Base-by-base conservation (phyloP, 2,797 vertebrate species). In the Tachyglossus aculeatus region DNA sequence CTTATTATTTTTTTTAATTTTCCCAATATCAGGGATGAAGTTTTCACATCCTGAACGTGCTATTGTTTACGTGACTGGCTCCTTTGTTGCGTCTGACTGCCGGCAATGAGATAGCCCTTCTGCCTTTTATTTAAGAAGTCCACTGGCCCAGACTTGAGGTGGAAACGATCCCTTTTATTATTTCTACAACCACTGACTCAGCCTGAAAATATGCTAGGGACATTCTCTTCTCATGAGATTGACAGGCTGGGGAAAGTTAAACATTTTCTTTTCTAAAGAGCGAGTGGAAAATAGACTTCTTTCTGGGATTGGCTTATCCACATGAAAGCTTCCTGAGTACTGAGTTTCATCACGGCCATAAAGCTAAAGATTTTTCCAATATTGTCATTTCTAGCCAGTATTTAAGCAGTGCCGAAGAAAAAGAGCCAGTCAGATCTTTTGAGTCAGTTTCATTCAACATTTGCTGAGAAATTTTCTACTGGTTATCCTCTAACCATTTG, bases 241-340 rank as follows among this genome's bases (percentile, higher is more conserved):
- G 76, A 77, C 76, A 78, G 65, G 71, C 21, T 61, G 7, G 34
- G 52, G 62, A 83, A 85, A 85, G 37, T 56, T 76, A 83, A 87
- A 87, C 74, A 81, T 85, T 85, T 85, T 81, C 82, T 85, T 87
- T 83, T 80, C 76, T 83, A 58, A 79, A 75, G 56, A 76, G 77
- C 25, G 66, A 58, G 67, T 71, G 50, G 53, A 83, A 83, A 83
- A 81, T 40, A 78, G 60, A 76, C 66, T 50, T 87, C 69, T 78
- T 85, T 87, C 78, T 78, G 74, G 57, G 34, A 69, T 51, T 61
- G 57, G 33, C 52, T 78, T 80, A 62, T 83, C 53, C 32, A 77
- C 29, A 40, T 75, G 59, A 68, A 66, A 70, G 38, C 38, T 56
- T 83, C 73, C 27, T 75, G 81, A 81, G 67, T 76, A 44, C 65